Conservation (phyloP, 2,888 invertebrate genomes). For the Priocnemis perturbator region DNA sequence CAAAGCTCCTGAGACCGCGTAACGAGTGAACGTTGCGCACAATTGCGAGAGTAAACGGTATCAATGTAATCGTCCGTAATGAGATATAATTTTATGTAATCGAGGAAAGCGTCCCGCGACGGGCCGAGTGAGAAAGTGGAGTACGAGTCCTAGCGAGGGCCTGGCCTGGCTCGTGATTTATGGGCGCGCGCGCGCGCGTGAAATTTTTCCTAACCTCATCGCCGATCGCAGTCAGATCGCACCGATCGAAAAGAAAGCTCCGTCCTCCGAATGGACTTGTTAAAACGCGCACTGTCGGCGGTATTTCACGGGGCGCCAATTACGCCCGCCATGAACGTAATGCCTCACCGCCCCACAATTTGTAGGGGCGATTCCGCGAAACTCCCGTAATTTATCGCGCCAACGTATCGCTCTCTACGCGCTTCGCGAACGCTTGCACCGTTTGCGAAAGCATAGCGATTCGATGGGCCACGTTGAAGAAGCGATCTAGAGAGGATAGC, state of each 20-base stretch:
- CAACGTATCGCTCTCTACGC: constrained; percentile 18
- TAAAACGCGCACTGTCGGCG: constrained; percentile 40
- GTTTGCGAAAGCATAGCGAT: no score
- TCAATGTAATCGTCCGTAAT: constrained; percentile 20
- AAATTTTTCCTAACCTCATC: not conserved
- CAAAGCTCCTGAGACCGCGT: no score
- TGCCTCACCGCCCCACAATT: constrained; percentile 45
- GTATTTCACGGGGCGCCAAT: constrained; percentile 48
- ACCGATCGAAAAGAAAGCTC: constrained; percentile 16
- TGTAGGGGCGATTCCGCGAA: constrained; percentile 41
- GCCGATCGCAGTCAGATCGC: constrained; percentile 1
- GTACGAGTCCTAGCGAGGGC: no score
- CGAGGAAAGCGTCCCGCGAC: constrained; percentile 11
- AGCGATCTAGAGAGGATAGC: no score
- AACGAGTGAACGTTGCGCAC: no score
- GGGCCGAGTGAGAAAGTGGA: not conserved
- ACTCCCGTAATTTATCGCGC: constrained; percentile 49
- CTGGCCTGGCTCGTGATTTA: no score
- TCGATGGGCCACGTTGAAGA: no score
- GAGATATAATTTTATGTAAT: constrained; percentile 32
- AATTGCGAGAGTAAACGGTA: constrained; percentile 17
- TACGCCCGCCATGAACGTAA: constrained; percentile 46
- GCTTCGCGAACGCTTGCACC: not conserved
- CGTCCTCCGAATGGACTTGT: constrained; percentile 42
- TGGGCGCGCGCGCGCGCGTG: not conserved